A percentile compares a stretch with the other conserved stretches of the same genome.
phyloP scores from a whole-genome alignment of 2,797 vertebrate genomes.

The Hydrocynus forskahlii region DNA sequence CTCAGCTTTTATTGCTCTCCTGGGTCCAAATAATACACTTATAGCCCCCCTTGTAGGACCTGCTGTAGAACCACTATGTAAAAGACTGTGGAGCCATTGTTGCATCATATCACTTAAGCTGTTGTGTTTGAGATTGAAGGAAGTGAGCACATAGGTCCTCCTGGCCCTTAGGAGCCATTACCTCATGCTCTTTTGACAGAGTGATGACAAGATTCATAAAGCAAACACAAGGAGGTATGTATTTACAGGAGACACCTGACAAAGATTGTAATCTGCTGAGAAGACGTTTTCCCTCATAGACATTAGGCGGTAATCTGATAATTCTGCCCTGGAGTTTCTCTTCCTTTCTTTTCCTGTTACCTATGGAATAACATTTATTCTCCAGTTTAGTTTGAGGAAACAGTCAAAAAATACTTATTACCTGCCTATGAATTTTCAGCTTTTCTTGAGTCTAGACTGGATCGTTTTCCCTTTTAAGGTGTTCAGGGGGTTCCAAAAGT shows the following conservation, averaged over 20 bases:
- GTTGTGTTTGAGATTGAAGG: constrained; percentile 48
- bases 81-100: constrained; percentile 38
- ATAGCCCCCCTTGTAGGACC: constrained; percentile 38
- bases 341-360: constrained; percentile 1
- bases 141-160: constrained; percentile 37
- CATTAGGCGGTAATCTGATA: constrained; percentile 17
- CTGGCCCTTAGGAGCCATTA: constrained; percentile 42
- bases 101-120: constrained; percentile 29
- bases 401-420: neutral
- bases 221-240: constrained; percentile 22
- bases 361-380: neutral
- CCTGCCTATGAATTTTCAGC: neutral
- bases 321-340: neutral
- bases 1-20: constrained; percentile 47
- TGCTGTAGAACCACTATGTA: constrained; percentile 35
- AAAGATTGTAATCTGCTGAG: constrained; percentile 26
- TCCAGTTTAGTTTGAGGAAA: neutral
- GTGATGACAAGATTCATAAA: constrained; percentile 40
- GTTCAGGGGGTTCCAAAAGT: no score
- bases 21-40: constrained; percentile 38
- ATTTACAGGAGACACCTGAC: constrained; percentile 52
- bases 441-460: no score
- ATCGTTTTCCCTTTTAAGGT: no score
- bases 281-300: constrained; percentile 11
- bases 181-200: constrained; percentile 48